Evolutionary conservation across 2,113 vertebrate species (phyloP).

Genomic region (Rhinoptilus africanus): DNA sequence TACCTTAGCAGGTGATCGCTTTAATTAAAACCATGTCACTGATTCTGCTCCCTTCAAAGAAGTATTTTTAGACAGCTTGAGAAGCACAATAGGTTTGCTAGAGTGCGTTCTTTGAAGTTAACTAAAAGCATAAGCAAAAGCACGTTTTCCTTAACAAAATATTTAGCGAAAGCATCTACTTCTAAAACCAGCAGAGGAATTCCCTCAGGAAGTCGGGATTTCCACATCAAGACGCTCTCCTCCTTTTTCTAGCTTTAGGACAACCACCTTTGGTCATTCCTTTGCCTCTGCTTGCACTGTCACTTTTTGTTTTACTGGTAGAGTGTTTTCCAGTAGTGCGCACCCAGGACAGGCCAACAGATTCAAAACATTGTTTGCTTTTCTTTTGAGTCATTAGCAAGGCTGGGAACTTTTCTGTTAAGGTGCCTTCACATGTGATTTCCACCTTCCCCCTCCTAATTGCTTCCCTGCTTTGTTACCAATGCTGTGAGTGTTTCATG

Average conservation of each 20-base stretch:
- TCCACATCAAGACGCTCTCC: not conserved
- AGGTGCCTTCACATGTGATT: not conserved
- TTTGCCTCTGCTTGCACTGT: not conserved
- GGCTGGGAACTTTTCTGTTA: not conserved
- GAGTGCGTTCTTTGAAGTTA: not conserved
- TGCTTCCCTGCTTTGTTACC: not conserved
- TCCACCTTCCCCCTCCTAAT: not conserved
- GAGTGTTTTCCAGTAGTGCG: not conserved
- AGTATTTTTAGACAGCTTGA: not conserved
- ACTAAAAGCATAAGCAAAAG: not conserved
- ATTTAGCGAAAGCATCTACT: constrained; percentile 4
- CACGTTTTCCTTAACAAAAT: not conserved
- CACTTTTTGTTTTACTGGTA: not conserved
- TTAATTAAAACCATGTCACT: not conserved
- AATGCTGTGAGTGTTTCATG: not conserved
- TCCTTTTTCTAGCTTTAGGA: not conserved
- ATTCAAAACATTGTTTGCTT: not conserved
- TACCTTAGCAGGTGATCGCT: not conserved
- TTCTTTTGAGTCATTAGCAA: not conserved
- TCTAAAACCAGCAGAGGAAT: not conserved
- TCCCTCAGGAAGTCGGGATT: constrained; percentile 12
- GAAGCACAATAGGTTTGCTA: not conserved
- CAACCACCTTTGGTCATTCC: not conserved
- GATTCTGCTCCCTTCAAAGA: not conserved
- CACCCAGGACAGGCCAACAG: not conserved